Percentiles rank a stretch among this genome's conserved stretches.
Evolutionary conservation across 2,113 vertebrate species (phyloP).

Genomic region (Paramisgurnus dabryanus): DNA sequence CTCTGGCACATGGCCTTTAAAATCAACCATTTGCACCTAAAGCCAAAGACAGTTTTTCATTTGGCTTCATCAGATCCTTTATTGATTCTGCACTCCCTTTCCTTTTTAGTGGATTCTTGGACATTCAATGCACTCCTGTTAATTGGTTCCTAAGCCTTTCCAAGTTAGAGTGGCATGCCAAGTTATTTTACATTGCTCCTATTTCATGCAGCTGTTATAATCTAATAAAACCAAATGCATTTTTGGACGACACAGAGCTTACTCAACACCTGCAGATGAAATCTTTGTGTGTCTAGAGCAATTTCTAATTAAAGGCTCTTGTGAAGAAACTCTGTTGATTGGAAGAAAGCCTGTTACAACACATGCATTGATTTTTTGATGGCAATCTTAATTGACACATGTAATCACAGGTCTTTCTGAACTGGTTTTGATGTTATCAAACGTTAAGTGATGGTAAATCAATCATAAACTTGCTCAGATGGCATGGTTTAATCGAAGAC

Average conservation of each 20-base stretch:
- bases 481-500: not conserved
- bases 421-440: not conserved
- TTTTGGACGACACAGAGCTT: constrained; percentile 30
- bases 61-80: not conserved
- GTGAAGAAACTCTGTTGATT: not conserved
- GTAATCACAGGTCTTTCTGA: constrained; percentile 4
- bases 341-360: not conserved
- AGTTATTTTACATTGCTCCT: constrained; percentile 58
- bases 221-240: constrained; percentile 22
- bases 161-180: constrained; percentile 50
- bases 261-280: constrained; percentile 17
- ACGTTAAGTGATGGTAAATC: not conserved
- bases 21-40: not conserved
- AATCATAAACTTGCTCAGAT: not conserved
- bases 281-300: not conserved
- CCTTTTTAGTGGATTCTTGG: constrained; percentile 26
- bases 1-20: not conserved
- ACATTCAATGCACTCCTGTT: constrained; percentile 46
- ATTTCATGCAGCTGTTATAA: constrained; percentile 53
- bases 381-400: constrained; percentile 20
- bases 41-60: constrained; percentile 6
- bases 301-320: not conserved
- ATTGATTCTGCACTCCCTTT: not conserved
- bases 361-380: constrained; percentile 9
- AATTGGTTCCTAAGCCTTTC: constrained; percentile 46